phyloP scores from a whole-genome alignment of 2,888 invertebrate genomes.

The Sphaeridia pumilis region DNA sequence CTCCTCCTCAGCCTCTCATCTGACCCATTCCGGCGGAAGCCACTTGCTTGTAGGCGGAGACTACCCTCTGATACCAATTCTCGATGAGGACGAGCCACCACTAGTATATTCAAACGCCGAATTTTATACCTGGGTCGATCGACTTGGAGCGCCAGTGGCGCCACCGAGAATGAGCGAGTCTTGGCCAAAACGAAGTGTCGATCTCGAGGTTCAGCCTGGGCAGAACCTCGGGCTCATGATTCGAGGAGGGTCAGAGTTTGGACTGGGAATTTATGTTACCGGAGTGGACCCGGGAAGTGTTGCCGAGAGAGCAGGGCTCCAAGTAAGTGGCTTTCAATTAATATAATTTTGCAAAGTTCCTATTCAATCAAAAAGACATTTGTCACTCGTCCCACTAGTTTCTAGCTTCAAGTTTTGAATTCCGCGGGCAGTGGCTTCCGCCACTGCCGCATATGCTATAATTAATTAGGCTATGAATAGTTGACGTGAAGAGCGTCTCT shows the following conservation, averaged over 20 bases:
- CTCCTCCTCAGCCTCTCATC: constrained; percentile 41
- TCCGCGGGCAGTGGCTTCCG: too few species aligned
- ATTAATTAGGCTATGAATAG: too few species aligned
- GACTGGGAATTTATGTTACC: constrained; percentile 88
- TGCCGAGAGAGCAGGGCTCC: constrained; percentile 77
- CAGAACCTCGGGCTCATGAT: constrained; percentile 90
- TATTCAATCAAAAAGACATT: too few species aligned
- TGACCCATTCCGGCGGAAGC: constrained; percentile 46
- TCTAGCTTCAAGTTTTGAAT: too few species aligned
- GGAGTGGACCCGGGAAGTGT: constrained; percentile 89
- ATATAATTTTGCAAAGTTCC: too few species aligned
- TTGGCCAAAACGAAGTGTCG: constrained; percentile 44
- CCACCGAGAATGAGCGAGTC: constrained; percentile 43
- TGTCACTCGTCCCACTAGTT: too few species aligned
- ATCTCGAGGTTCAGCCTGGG: constrained; percentile 75
- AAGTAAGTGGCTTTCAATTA: too few species aligned
- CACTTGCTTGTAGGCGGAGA: constrained; percentile 5
- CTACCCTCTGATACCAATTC: constrained; percentile 40
- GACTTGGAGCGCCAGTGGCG: constrained; percentile 71
- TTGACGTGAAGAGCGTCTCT: too few species aligned
- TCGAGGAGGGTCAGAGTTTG: constrained; percentile 77
- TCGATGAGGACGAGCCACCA: constrained; percentile 4
- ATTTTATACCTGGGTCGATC: constrained; percentile 83
- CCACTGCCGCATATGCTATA: too few species aligned
- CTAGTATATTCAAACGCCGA: constrained; percentile 16